Conservation (phyloP, 2,113 vertebrate genomes). For the Hemiprocne comata region DNA sequence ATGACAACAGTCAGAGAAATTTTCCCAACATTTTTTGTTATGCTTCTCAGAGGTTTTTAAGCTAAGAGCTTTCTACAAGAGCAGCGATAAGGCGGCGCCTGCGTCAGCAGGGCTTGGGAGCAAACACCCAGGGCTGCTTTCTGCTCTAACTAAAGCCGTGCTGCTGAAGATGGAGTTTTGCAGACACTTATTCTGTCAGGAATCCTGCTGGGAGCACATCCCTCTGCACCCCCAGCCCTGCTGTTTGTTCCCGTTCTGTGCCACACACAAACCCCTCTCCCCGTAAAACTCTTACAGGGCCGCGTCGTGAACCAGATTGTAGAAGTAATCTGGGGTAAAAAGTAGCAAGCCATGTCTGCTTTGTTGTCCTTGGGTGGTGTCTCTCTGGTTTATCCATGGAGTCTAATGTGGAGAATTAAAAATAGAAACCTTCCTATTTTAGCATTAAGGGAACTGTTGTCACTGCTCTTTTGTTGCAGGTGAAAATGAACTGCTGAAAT, state of each 20-base stretch:
- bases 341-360: background rate
- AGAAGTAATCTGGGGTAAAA: background rate
- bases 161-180: background rate
- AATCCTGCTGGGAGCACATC: background rate
- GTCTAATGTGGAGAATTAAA: background rate
- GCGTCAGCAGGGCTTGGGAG: background rate
- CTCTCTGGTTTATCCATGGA: background rate
- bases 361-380: background rate
- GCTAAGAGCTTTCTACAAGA: background rate
- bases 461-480: slow-evolving; percentile 71
- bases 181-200: background rate
- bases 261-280: background rate
- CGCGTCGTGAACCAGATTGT: background rate
- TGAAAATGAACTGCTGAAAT: slow-evolving; percentile 89
- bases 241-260: background rate
- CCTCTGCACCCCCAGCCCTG: background rate
- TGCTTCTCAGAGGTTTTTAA: background rate
- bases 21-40: background rate
- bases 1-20: background rate
- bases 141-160: accelerated
- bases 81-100: accelerated
- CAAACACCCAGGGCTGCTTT: background rate
- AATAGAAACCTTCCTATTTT: background rate
- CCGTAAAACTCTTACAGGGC: background rate
- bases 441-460: background rate